phyloP scores from a whole-genome alignment of 2,888 invertebrate species.

The Tuberolachnus salignus region DNA sequence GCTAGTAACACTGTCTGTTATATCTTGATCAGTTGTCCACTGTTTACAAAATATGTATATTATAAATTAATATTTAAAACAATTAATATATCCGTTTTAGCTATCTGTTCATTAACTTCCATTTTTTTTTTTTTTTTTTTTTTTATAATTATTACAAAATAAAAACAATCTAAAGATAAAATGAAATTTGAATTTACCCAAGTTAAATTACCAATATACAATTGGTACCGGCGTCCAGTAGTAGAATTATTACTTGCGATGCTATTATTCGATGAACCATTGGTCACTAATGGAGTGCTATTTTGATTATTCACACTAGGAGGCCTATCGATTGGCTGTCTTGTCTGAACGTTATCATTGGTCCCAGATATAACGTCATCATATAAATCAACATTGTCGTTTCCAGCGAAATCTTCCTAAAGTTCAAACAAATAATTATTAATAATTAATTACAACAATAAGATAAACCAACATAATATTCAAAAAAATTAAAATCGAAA shows the following conservation, averaged over 20 bases:
- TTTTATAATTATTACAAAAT: no score
- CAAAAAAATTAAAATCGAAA: no score
- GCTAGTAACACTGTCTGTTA: constrained; percentile 85
- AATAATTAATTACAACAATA: neutral
- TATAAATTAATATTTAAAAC: no score
- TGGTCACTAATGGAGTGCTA: constrained; percentile 47
- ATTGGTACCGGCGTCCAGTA: constrained; percentile 55
- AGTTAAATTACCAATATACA: constrained; percentile 75
- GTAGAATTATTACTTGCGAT: constrained; percentile 53
- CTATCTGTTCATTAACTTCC: no score
- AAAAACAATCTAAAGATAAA: neutral
- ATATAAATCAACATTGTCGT: constrained; percentile 88
- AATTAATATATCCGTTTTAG: no score
- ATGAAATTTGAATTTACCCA: constrained; percentile 72
- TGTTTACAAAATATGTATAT: constrained; percentile 62
- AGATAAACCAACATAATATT: neutral
- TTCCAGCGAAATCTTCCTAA: constrained; percentile 79
- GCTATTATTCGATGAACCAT: constrained; percentile 51
- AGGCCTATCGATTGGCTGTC: constrained; percentile 62
- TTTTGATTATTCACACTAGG: constrained; percentile 67
- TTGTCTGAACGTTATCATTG: constrained; percentile 40
- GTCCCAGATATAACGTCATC: constrained; percentile 90
- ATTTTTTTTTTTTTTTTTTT: no score
- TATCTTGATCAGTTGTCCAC: constrained; percentile 99
- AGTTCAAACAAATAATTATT: constrained; percentile 44